Evolutionary conservation across 92 coral and sea anemone species (phyloP).

Genomic region (Meandrina meandrites): DNA sequence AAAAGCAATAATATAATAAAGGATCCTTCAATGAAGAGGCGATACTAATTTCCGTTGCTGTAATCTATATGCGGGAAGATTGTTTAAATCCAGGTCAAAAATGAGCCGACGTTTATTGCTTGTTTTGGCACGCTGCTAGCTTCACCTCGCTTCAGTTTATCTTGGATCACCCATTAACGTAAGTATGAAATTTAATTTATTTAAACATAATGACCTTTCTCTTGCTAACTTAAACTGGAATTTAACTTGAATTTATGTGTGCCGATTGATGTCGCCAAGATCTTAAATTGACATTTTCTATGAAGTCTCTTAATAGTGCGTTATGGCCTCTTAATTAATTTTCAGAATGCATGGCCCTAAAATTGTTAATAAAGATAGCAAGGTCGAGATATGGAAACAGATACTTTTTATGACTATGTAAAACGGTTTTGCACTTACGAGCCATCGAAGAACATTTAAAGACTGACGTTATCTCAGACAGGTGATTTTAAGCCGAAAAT

Average conservation of each 20-base stretch:
- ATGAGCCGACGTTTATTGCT: not conserved
- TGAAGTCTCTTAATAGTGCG: not conserved
- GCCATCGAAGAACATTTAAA: not conserved
- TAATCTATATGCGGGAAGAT: slow-evolving; percentile 9
- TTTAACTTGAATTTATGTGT: slow-evolving; percentile 11
- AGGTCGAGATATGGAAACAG: not conserved
- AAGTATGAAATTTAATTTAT: not conserved
- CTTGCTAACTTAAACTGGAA: not conserved
- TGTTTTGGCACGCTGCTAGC: not conserved
- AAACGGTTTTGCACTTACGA: not conserved
- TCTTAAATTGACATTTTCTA: not conserved
- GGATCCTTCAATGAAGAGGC: not conserved
- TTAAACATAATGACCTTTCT: not conserved
- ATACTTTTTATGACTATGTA: not conserved
- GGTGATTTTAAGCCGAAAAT: not conserved
- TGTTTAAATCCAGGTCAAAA: slow-evolving; percentile 7
- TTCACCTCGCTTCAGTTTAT: slow-evolving; percentile 1
- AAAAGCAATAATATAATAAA: slow-evolving; percentile 12
- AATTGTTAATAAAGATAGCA: not conserved
- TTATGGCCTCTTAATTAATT: not conserved
- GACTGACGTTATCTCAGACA: not conserved
- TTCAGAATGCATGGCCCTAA: not conserved
- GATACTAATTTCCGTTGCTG: slow-evolving; percentile 26
- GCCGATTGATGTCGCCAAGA: not conserved
- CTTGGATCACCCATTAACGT: slow-evolving; percentile 8